These are phyloP conservation scores for Sminthurides bifidus DNA, from an alignment of 1,140 invertebrate species.

Conservation along the genomic window DNA sequence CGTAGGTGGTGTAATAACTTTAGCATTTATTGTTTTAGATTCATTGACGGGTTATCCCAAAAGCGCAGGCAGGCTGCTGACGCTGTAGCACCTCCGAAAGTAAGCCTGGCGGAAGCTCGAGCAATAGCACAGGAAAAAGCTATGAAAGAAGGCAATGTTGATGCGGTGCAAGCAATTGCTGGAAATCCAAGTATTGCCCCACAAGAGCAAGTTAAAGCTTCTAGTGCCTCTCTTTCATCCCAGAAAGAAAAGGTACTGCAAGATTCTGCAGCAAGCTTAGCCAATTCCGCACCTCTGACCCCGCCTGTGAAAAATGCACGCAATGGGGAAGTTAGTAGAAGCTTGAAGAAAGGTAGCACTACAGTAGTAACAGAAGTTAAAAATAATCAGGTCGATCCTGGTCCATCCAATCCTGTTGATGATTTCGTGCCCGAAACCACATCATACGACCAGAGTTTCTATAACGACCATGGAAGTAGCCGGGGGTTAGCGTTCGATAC, in stretches of 20 bases:
- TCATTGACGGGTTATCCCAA: conserved; percentile 59
- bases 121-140: conserved; percentile 21
- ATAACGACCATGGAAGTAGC: conserved; percentile 41
- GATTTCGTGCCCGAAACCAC: conserved; percentile 78
- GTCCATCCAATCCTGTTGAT: conserved; percentile 51
- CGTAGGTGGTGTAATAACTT: neutral
- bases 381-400: conserved; percentile 31
- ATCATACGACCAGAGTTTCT: no score
- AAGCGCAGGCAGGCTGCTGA: conserved; percentile 58
- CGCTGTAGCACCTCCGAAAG: conserved; percentile 34
- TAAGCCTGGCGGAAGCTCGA: conserved; percentile 22
- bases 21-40: conserved; percentile 38
- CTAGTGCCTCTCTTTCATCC: neutral
- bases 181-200: neutral
- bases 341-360: neutral
- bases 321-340: neutral
- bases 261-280: neutral
- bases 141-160: conserved; percentile 16
- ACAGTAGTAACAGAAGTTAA: neutral
- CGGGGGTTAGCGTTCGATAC: no score
- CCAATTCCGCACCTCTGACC: neutral
- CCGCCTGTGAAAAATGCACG: neutral
- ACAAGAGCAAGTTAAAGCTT: neutral
- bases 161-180: conserved; percentile 17
- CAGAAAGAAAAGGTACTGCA: neutral